Base-by-base conservation (phyloP, 2,113 vertebrate species). In the Oreochromis aureus region DNA sequence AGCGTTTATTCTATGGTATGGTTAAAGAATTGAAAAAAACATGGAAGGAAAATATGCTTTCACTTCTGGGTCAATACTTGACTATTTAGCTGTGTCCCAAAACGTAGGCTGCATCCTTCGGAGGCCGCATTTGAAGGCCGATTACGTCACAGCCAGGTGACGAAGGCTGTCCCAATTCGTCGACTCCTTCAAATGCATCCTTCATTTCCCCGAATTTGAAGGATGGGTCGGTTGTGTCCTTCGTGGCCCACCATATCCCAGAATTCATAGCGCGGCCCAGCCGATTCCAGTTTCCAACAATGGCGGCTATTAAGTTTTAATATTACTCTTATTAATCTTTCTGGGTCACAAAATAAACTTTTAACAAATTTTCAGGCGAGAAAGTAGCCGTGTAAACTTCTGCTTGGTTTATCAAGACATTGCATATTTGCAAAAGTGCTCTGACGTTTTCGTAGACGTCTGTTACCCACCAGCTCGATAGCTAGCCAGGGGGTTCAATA, bases 91-190 rank as follows among this genome's bases (percentile, higher is more conserved):
- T 61, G 58, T 61, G 1, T 61, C 58, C 27, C 58, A 61, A 61
- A 59, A 4, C 27, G 0, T 32, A 1, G 58, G 15, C 27, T 59
- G 1, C 58, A 61, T 61, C 58, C 8, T 10, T 6, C 3, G 0
- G 27, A 61, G 58, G 58, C 27, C 0, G 5, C 58, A 61, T 61
- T 61, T 61, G 15, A 61, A 61, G 27, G 58, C 58, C 1, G 3
- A 32, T 61, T 61, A 61, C 2, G 5, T 61, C 15, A 61, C 58
- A 61, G 58, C 8, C 58, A 32, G 27, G 5, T 3, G 0, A 32
- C 8, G 5, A 61, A 61, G 27, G 58, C 27, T 32, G 27, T 61
- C 58, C 27, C 58, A 61, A 61, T 61, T 61, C 5, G 2, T 18
- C 8, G 8, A 61, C 58, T 61, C 8, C 58, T 61, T 61, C 58